A percentile compares a stretch with the other conserved stretches of the same genome.
Conservation (phyloP, 2,888 invertebrate genomes). For the Steinernema scapterisci region DNA sequence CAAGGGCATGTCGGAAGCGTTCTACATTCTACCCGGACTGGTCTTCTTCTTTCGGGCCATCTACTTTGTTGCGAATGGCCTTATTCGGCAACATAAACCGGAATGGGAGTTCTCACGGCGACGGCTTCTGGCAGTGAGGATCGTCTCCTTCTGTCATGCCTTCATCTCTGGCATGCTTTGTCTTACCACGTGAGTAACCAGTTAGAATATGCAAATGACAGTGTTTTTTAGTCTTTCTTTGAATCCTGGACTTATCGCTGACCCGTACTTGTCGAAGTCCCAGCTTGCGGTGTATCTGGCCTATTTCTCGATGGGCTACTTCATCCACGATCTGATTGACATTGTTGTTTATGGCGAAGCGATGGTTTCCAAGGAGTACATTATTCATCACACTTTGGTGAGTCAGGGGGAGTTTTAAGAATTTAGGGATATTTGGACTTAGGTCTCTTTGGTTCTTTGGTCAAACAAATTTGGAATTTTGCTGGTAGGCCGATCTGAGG, state of each 20-base stretch:
- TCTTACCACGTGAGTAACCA: conserved; percentile 1
- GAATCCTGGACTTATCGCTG: conserved; percentile 5
- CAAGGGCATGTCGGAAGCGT: conserved; percentile 22
- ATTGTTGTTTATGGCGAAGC: conserved; percentile 28
- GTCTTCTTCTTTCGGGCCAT: conserved; percentile 8
- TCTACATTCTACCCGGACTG: background rate
- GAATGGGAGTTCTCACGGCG: conserved; percentile 13
- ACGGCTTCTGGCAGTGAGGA: conserved; percentile 5
- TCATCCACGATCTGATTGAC: conserved; percentile 23
- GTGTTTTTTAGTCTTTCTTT: background rate
- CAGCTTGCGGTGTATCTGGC: conserved; percentile 16
- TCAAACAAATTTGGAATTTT: no score
- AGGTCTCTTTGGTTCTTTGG: no score
- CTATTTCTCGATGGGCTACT: conserved; percentile 31
- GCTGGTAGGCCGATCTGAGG: no score
- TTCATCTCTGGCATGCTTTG: conserved; percentile 12
- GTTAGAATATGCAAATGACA: background rate
- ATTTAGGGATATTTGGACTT: no score
- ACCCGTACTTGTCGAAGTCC: conserved; percentile 9
- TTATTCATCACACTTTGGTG: conserved; percentile 26
- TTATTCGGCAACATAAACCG: background rate
- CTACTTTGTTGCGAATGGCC: background rate
- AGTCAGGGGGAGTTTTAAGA: no score
- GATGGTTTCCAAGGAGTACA: conserved; percentile 21
- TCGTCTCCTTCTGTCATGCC: conserved; percentile 23